phyloP scores from a whole-genome alignment of 2,113 vertebrate species.

The Oophaga pumilio region DNA sequence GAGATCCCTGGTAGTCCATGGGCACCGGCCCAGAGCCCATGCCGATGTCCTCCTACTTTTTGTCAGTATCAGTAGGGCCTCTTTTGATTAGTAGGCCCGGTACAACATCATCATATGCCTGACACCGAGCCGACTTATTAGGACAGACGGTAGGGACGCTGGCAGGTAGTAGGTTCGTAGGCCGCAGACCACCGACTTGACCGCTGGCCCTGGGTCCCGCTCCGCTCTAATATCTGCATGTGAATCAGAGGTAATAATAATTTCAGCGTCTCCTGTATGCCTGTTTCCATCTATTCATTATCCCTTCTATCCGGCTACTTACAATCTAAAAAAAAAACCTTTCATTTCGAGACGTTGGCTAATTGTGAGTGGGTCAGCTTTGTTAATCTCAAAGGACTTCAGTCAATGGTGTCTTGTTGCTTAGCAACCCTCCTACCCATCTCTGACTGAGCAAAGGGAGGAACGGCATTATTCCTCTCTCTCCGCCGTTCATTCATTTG shows the following conservation, averaged over 20 bases:
- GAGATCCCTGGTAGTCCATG: no score
- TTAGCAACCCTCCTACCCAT: slow-evolving; percentile 75
- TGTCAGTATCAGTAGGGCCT: no score
- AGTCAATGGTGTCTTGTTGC: slow-evolving; percentile 72
- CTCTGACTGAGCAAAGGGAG: slow-evolving; percentile 67
- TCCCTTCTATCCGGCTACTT: slow-evolving; percentile 51
- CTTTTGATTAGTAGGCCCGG: no score
- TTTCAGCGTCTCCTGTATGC: slow-evolving; percentile 30
- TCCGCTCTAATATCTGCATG: not conserved
- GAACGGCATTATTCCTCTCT: slow-evolving; percentile 62
- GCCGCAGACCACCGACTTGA: no score
- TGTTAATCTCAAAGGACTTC: slow-evolving; percentile 73
- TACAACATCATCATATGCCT: no score
- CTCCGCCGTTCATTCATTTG: slow-evolving; percentile 61
- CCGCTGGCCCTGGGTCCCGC: no score
- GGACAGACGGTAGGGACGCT: no score
- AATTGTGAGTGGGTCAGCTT: slow-evolving; percentile 68
- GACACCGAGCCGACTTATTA: no score
- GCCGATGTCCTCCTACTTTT: no score
- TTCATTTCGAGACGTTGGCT: slow-evolving; percentile 65
- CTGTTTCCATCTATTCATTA: slow-evolving; percentile 58
- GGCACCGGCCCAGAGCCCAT: no score
- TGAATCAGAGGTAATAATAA: not conserved
- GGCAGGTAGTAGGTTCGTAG: no score
- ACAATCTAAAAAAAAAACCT: slow-evolving; percentile 62